phyloP scores from a whole-genome alignment of 2,797 vertebrate species.

The Helostoma temminkii region DNA sequence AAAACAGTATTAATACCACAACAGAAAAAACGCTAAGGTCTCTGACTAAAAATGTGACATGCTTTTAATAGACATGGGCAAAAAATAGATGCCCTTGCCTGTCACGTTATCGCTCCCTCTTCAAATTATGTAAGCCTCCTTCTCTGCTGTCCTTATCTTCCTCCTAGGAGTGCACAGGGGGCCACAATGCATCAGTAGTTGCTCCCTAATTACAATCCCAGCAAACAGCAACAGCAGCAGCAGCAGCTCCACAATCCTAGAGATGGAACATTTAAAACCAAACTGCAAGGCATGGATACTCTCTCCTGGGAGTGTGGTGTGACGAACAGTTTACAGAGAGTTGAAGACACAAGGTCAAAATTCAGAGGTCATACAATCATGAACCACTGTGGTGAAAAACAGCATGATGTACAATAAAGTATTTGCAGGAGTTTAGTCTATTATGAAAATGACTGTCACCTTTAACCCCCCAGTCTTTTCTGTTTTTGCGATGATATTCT shows the following conservation, averaged over 20 bases:
- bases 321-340: slow-evolving; percentile 20
- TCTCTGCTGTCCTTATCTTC: slow-evolving; percentile 70
- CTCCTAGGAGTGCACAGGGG: slow-evolving; percentile 35
- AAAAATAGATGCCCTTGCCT: slow-evolving; percentile 25
- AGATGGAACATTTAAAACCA: slow-evolving; percentile 33
- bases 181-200: slow-evolving; percentile 58
- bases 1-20: slow-evolving; percentile 1
- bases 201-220: slow-evolving; percentile 62
- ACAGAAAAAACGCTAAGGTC: background rate
- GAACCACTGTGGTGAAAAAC: slow-evolving; percentile 16
- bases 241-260: slow-evolving; percentile 31
- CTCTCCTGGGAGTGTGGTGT: slow-evolving; percentile 4
- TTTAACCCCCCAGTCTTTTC: slow-evolving; percentile 47
- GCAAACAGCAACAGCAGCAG: slow-evolving; percentile 36
- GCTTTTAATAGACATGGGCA: slow-evolving; percentile 40
- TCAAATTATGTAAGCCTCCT: slow-evolving; percentile 55
- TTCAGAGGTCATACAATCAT: slow-evolving; percentile 25
- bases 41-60: slow-evolving; percentile 26
- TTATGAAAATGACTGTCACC: slow-evolving; percentile 48
- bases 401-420: slow-evolving; percentile 16
- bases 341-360: slow-evolving; percentile 29
- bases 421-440: slow-evolving; percentile 25
- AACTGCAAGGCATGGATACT: slow-evolving; percentile 29
- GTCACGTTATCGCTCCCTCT: slow-evolving; percentile 37
- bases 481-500: slow-evolving; percentile 25